Conservation (phyloP, 2,113 vertebrate genomes). For the Petrocephalus zakoni region DNA sequence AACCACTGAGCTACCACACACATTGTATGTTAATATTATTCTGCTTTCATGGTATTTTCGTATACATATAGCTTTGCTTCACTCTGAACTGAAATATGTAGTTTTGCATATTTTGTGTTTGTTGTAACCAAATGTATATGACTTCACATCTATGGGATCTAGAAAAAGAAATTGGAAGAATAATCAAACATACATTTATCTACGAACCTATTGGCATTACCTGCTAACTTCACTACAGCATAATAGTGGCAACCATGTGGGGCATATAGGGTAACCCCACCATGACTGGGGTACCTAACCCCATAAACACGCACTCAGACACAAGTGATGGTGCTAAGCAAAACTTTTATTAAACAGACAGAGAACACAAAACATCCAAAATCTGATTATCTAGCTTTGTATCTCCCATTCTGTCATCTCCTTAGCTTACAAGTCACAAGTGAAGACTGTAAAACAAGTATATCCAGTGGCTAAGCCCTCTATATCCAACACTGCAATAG, state of each 20-base stretch:
- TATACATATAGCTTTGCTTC: not conserved
- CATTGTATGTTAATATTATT: not conserved
- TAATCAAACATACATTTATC: not conserved
- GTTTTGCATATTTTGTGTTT: not conserved
- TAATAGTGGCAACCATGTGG: not conserved
- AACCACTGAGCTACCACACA: too few species aligned
- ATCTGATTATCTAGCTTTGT: not conserved
- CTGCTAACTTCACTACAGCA: not conserved
- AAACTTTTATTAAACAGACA: not conserved
- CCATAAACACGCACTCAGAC: not conserved
- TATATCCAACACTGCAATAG: not conserved
- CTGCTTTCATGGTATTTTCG: not conserved
- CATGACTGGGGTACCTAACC: not conserved
- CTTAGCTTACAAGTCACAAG: not conserved
- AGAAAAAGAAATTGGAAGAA: not conserved
- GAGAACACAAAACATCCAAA: not conserved
- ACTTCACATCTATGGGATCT: not conserved
- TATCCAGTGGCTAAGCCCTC: not conserved
- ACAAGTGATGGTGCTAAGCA: not conserved
- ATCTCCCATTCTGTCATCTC: not conserved
- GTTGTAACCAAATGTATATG: not conserved
- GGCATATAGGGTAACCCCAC: not conserved
- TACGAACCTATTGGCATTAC: not conserved
- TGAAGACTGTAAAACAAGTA: not conserved
- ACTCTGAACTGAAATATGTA: not conserved